Percentiles rank a stretch among this genome's conserved stretches.
phyloP scores from a whole-genome alignment of 1,140 invertebrate genomes.

The Gyrodactylus bullatarudis region DNA sequence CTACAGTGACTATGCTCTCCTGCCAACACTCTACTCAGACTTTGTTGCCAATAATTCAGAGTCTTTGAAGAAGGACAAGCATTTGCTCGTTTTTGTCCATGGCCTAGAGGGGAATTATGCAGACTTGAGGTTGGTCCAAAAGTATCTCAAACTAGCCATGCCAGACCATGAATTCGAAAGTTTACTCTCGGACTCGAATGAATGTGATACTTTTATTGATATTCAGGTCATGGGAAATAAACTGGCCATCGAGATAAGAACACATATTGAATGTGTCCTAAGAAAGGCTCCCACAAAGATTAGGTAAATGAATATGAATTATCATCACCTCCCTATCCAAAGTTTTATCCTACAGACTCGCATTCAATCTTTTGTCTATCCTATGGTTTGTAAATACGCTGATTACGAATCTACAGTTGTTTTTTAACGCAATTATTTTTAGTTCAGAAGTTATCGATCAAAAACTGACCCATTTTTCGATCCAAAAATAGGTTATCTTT shows the following conservation, averaged over 20 bases:
- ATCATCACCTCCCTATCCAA: background rate
- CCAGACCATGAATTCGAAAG: background rate
- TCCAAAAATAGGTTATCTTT: too few relatives aligned
- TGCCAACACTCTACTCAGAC: background rate
- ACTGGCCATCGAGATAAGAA: background rate
- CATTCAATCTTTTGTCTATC: too few relatives aligned
- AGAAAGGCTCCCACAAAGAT: background rate
- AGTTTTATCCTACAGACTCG: background rate
- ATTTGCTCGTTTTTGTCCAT: conserved; percentile 1
- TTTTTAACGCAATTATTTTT: background rate
- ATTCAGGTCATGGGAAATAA: background rate
- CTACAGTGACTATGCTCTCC: background rate
- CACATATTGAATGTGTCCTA: background rate
- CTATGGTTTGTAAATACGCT: too few relatives aligned
- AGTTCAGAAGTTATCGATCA: too few relatives aligned
- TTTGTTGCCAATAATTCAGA: background rate
- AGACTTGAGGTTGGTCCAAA: background rate
- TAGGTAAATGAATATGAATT: background rate
- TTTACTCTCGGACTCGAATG: background rate
- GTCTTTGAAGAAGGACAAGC: background rate
- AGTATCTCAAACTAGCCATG: background rate
- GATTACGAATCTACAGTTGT: too few relatives aligned
- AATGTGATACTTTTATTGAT: background rate
- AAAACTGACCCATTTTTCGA: too few relatives aligned
- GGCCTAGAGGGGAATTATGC: background rate